These are phyloP conservation scores for Hypothenemus hampei DNA, from an alignment of 1,140 invertebrate genomes.

Conservation along the genomic window DNA sequence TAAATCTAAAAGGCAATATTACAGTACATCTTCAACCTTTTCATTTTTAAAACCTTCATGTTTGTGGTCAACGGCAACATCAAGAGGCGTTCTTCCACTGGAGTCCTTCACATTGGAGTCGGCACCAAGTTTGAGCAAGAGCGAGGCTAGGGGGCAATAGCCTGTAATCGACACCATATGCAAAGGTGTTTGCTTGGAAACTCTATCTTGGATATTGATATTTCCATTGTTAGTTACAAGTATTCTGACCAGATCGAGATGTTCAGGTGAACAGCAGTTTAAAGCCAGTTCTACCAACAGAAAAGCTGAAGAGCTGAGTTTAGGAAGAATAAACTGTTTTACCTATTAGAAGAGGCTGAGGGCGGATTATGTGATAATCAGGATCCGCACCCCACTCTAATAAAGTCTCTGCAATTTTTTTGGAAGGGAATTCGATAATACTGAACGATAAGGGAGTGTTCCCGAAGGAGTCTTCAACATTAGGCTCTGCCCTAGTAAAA, in stretches of 20 bases:
- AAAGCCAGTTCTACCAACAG: slow-evolving; percentile 10
- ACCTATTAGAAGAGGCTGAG: slow-evolving; percentile 4
- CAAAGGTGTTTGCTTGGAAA: slow-evolving; percentile 8
- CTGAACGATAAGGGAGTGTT: slow-evolving; percentile 15
- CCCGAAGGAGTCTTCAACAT: slow-evolving; percentile 9
- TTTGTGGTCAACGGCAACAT: slow-evolving; percentile 6
- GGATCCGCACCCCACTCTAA: slow-evolving; percentile 10
- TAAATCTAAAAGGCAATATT: too few species aligned
- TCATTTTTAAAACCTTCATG: too few species aligned
- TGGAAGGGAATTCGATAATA: slow-evolving; percentile 4
- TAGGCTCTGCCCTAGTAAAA: slow-evolving; percentile 1
- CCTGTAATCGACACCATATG: slow-evolving; percentile 19
- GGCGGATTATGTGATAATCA: neutral
- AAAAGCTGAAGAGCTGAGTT: neutral
- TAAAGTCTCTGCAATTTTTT: neutral
- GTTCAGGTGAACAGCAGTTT: slow-evolving; percentile 2
- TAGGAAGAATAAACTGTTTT: neutral
- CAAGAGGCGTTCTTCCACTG: neutral
- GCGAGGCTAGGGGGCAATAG: slow-evolving; percentile 7
- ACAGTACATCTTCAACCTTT: too few species aligned
- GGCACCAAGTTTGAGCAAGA: slow-evolving; percentile 3
- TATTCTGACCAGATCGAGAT: neutral
- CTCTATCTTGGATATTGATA: slow-evolving; percentile 2
- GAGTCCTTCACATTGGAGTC: neutral
- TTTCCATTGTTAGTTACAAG: slow-evolving; percentile 1